A percentile compares a stretch with the other conserved stretches of the same genome.
phyloP scores from a whole-genome alignment of 2,888 invertebrate genomes.

The Idaea aversata region DNA sequence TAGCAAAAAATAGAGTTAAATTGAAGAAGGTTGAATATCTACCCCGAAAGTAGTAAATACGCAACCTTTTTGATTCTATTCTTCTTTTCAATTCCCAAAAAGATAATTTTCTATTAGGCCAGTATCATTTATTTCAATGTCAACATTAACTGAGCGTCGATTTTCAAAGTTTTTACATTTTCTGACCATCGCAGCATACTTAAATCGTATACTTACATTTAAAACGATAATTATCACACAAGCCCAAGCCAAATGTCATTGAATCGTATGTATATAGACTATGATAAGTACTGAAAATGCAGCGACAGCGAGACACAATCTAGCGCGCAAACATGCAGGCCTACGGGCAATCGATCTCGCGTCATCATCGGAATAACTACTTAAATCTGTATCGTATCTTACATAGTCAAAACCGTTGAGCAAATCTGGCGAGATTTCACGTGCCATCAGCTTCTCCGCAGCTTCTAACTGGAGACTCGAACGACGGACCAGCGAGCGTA shows the following conservation, averaged over 20 bases:
- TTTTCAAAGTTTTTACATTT: constrained; percentile 21
- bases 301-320: constrained; percentile 72
- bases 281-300: constrained; percentile 73
- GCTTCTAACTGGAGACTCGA: constrained; percentile 82
- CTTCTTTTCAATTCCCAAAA: not conserved
- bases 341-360: constrained; percentile 43
- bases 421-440: constrained; percentile 70
- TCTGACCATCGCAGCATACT: constrained; percentile 68
- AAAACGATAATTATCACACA: constrained; percentile 68
- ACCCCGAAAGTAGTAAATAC: too few relatives aligned
- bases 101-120: not conserved
- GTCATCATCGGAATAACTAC: constrained; percentile 53
- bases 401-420: constrained; percentile 75
- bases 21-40: too few relatives aligned
- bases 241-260: constrained; percentile 73
- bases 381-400: constrained; percentile 75
- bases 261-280: constrained; percentile 70
- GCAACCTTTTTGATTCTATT: not conserved
- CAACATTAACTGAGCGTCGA: not conserved
- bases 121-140: not conserved
- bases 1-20: too few relatives aligned
- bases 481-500: constrained; percentile 82
- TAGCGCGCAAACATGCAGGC: constrained; percentile 62
- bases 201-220: constrained; percentile 64
- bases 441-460: constrained; percentile 80